Evolutionary conservation across 1,140 invertebrate genomes (phyloP).

Genomic region (Anagrus nilaparvatae): DNA sequence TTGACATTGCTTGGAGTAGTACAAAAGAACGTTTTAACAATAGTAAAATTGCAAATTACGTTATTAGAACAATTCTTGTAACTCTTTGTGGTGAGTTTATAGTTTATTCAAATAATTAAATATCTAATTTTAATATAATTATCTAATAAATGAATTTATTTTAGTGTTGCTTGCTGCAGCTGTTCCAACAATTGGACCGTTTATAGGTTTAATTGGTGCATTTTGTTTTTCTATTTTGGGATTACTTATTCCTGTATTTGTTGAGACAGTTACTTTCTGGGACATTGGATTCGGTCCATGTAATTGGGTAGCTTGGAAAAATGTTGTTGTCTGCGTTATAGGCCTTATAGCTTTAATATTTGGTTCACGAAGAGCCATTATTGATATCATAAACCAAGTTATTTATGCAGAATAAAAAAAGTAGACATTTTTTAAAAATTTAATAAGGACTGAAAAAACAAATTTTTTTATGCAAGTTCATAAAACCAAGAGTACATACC

Average conservation of each 20-base stretch:
- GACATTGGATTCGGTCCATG: slow-evolving; percentile 58
- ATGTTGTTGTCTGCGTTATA: slow-evolving; percentile 60
- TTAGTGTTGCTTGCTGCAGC: slow-evolving; percentile 72
- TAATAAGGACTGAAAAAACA: no score
- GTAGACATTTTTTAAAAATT: no score
- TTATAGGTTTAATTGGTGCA: slow-evolving; percentile 89
- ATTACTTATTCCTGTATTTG: slow-evolving; percentile 79
- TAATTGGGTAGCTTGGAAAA: slow-evolving; percentile 69
- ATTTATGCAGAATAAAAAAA: slow-evolving; percentile 1
- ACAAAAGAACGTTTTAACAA: slow-evolving; percentile 62
- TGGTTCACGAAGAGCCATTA: slow-evolving; percentile 65
- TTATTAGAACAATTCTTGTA: slow-evolving; percentile 57
- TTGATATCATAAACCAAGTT: slow-evolving; percentile 51
- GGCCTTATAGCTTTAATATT: slow-evolving; percentile 68
- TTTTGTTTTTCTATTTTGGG: slow-evolving; percentile 89
- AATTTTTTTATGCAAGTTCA: no score
- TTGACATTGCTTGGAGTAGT: slow-evolving; percentile 67
- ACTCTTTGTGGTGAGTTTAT: slow-evolving; percentile 50
- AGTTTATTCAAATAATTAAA: slow-evolving; percentile 17
- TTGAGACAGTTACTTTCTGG: slow-evolving; percentile 75
- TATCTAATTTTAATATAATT: background rate
- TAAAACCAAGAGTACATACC: no score
- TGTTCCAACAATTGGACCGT: slow-evolving; percentile 79
- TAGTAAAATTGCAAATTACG: slow-evolving; percentile 66
- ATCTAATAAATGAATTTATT: slow-evolving; percentile 21